Percentiles rank a stretch among this genome's conserved stretches.
Conservation (phyloP, 2,797 vertebrate species). For the Cirrhinus mrigala region DNA sequence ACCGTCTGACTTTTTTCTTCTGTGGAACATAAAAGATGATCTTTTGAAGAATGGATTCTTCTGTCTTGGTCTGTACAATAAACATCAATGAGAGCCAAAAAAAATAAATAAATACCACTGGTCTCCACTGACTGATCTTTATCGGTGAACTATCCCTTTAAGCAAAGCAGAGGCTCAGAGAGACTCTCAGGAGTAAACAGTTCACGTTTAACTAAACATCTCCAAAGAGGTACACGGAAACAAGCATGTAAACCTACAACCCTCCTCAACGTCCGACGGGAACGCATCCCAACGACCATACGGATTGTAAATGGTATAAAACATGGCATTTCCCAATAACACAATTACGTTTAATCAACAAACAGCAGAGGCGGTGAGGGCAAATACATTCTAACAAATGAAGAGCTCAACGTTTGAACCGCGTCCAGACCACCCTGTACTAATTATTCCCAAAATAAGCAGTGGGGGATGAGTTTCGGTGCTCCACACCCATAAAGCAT, state of each 20-base stretch:
- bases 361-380: neutral
- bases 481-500: constrained; percentile 15
- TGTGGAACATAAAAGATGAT: neutral
- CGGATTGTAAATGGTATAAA: neutral
- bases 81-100: neutral
- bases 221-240: neutral
- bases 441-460: constrained; percentile 33
- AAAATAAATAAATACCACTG: neutral
- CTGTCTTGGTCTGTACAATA: neutral
- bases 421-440: constrained; percentile 19
- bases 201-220: constrained; percentile 3
- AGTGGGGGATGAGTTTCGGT: neutral
- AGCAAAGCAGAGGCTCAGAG: neutral
- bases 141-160: neutral
- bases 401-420: neutral
- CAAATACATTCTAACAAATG: neutral
- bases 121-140: neutral
- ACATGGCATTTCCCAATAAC: neutral
- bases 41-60: neutral
- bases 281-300: neutral
- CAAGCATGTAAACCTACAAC: neutral
- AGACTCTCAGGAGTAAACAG: neutral
- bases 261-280: neutral
- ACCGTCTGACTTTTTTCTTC: neutral
- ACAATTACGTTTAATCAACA: neutral